These are phyloP conservation scores for Neria commutata DNA, from an alignment of 2,888 invertebrate genomes.

Conservation along the genomic window DNA sequence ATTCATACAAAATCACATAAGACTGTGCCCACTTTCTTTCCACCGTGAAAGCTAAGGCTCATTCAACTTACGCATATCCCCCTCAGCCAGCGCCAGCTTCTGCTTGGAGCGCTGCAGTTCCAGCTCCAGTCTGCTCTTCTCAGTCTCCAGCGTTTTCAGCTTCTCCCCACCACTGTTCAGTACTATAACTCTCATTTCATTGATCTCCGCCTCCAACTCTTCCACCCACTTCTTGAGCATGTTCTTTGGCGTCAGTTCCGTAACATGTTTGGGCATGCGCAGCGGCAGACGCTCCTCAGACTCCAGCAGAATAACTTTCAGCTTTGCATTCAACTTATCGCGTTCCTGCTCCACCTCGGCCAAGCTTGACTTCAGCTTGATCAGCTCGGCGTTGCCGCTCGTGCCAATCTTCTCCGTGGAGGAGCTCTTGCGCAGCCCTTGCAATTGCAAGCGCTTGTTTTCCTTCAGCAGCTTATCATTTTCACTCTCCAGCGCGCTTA, in stretches of 20 bases:
- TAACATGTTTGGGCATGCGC: constrained; percentile 75
- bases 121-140: constrained; percentile 69
- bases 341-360: constrained; percentile 70
- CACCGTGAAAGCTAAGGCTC: background rate
- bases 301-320: constrained; percentile 72
- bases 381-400: constrained; percentile 63
- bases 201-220: constrained; percentile 86
- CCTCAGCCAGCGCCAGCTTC: constrained; percentile 69
- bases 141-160: constrained; percentile 68
- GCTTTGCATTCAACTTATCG: constrained; percentile 68
- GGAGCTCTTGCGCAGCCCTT: constrained; percentile 63
- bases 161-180: constrained; percentile 59
- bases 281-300: constrained; percentile 72
- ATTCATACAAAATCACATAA: background rate
- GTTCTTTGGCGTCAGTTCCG: constrained; percentile 65
- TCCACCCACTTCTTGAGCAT: constrained; percentile 79
- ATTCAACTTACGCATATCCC: constrained; percentile 50
- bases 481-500: constrained; percentile 73
- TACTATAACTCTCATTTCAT: constrained; percentile 62
- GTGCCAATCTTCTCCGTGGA: constrained; percentile 39
- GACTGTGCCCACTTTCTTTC: background rate
- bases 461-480: constrained; percentile 77
- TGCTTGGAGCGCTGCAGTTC: constrained; percentile 71
- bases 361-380: constrained; percentile 66
- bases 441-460: constrained; percentile 71